Base-by-base conservation (phyloP, 2,888 invertebrate species). In the Philhelius pedissequus region DNA sequence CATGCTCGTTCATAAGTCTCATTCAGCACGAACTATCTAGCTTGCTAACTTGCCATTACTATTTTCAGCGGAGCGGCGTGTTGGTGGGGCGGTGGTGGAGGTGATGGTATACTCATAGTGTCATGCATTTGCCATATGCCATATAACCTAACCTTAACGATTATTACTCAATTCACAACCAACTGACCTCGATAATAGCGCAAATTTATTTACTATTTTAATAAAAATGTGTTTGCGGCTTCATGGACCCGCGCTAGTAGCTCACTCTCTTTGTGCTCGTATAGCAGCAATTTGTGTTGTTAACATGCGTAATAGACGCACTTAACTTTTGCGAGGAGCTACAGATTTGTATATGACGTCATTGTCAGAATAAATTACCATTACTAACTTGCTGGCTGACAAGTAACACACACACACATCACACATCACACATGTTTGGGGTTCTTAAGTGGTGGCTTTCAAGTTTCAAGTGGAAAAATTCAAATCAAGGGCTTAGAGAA, bases 101-200 rank as follows among this genome's bases (percentile, higher is more conserved):
- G 38, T 64, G 60, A 35, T 68, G 68, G 58, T 60, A n/a, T n/a
- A 50, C 50, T 58, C 25, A 52, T 74, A 68, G 80, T 77, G 73
- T 71, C 80, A 80, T 80, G 86, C 81, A 86, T 69, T 76, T 74
- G 68, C 81, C 76, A 76, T 80, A 79, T 86, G 80, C 80, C 71
- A 80, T 79, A 81, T 73, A 81, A 69, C 81, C 68, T 86, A 81
- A 86, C 86, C 86, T 86, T 86, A 86, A 81, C 86, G 81, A 73
- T 86, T 81, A 86, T 86, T 86, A 81, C 86, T 86, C 81, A 86
- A 86, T 86, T 81, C 76, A 40, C 74, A 79, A 69, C 76, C 73
- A 86, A 81, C 86, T 86, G 86, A 81, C 86, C 86, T 86, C 86
- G 86, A 86, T 86, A 81, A 77, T 81, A 86, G 84, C 81, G 71